Evolutionary conservation across 2,797 vertebrate species (phyloP).

Genomic region (Muraenolepis orangiensis): DNA sequence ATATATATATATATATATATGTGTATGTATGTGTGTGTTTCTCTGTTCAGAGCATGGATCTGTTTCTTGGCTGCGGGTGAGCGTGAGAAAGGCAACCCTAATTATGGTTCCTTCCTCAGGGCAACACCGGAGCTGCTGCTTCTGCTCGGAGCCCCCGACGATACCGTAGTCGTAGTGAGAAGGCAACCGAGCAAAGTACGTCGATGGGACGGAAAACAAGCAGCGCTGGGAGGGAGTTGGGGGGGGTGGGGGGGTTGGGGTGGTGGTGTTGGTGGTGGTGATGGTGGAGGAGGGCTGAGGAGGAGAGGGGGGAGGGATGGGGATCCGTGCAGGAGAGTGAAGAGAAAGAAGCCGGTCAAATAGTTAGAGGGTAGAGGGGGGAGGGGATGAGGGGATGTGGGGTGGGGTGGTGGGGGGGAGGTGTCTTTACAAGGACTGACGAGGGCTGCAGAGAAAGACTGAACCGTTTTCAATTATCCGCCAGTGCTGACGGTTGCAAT

Average conservation of each 20-base stretch:
- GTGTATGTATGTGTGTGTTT: neutral
- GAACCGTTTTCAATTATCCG: neutral
- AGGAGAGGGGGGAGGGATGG: too few species aligned
- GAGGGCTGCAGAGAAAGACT: neutral
- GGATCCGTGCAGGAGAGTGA: too few species aligned
- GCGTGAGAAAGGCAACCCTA: neutral
- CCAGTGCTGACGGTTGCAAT: conserved; percentile 1
- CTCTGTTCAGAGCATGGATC: neutral
- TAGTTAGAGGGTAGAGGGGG: too few species aligned
- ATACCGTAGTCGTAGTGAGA: neutral
- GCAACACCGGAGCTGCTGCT: neutral
- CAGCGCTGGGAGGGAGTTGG: neutral
- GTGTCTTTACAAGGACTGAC: neutral
- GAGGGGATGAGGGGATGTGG: neutral
- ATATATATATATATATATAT: neutral
- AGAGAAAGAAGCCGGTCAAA: too few species aligned
- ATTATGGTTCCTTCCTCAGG: neutral
- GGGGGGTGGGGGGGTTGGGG: too few species aligned
- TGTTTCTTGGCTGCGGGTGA: too few species aligned
- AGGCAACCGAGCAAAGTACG: neutral
- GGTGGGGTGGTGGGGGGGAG: neutral
- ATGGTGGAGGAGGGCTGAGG: too few species aligned
- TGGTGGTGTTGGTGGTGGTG: too few species aligned
- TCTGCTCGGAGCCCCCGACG: neutral
- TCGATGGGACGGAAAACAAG: neutral